phyloP scores from a whole-genome alignment of 2,797 vertebrate species.

The Heliangelus exortis region DNA sequence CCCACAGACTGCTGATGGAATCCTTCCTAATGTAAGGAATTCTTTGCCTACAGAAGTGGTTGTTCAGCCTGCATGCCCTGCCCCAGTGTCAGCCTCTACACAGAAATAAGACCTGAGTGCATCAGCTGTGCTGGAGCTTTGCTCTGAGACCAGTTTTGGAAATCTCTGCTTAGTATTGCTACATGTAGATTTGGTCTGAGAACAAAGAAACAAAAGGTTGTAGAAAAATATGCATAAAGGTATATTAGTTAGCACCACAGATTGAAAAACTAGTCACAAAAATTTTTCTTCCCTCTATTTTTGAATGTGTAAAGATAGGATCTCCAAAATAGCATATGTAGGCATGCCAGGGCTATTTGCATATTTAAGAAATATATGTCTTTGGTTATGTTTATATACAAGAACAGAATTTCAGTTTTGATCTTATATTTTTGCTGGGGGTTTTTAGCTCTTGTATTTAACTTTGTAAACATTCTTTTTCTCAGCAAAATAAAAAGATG shows the following conservation, averaged over 20 bases:
- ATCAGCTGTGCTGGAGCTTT: neutral
- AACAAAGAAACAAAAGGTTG: neutral
- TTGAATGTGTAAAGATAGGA: neutral
- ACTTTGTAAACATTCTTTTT: neutral
- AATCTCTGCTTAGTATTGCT: neutral
- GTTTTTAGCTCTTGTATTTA: neutral
- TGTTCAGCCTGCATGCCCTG: neutral
- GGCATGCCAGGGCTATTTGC: neutral
- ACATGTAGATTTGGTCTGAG: neutral
- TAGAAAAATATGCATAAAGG: neutral
- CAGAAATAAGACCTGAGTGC: neutral
- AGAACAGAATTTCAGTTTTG: neutral
- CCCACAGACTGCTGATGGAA: neutral
- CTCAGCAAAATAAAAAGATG: neutral
- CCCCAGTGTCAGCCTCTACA: neutral
- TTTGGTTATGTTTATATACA: neutral
- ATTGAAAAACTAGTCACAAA: neutral
- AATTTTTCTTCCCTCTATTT: neutral
- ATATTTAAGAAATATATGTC: neutral
- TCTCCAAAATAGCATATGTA: neutral
- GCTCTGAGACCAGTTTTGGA: neutral
- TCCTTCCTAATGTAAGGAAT: neutral
- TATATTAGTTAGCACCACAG: neutral
- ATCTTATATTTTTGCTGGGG: neutral
- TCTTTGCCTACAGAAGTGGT: neutral